A percentile compares a stretch with the other conserved stretches of the same genome.
These are phyloP conservation scores for Aphaenogaster rudis DNA, from an alignment of 1,140 invertebrate genomes.

Conservation along the genomic window DNA sequence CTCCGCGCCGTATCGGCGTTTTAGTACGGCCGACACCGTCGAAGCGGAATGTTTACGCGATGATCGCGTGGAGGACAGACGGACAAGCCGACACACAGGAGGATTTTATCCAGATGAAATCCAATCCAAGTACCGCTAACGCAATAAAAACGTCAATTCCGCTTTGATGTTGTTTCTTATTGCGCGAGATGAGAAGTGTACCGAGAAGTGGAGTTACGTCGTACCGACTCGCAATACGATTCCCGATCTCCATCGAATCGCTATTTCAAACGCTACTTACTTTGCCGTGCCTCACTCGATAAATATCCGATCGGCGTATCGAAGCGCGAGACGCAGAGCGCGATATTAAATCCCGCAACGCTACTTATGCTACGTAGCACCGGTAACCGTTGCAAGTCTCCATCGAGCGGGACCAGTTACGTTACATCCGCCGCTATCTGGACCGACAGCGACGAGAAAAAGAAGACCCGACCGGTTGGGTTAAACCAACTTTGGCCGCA, in stretches of 20 bases:
- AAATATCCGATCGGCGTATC: constrained; percentile 27
- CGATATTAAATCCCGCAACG: constrained; percentile 31
- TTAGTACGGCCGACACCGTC: constrained; percentile 25
- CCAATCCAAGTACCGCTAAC: not conserved
- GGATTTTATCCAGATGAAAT: constrained; percentile 14
- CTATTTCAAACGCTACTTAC: not conserved
- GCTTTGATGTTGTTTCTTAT: constrained; percentile 3
- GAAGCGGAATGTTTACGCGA: constrained; percentile 36
- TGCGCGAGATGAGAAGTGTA: not conserved
- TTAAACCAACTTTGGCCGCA: constrained; percentile 31
- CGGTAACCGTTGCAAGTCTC: constrained; percentile 4
- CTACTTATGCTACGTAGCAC: not conserved
- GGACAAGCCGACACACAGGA: not conserved
- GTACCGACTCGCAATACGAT: not conserved
- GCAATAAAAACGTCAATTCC: constrained; percentile 16
- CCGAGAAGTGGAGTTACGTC: not conserved
- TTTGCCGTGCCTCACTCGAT: not conserved
- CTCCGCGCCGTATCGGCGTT: constrained; percentile 19
- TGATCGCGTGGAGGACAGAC: not conserved
- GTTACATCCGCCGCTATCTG: not conserved
- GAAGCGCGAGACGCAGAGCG: not conserved
- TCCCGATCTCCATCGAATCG: not conserved
- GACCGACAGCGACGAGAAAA: not conserved
- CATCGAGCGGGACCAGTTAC: not conserved
- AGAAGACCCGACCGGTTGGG: not conserved